Conservation (phyloP, 2,797 vertebrate genomes). For the Mormyrops boulengeri region DNA sequence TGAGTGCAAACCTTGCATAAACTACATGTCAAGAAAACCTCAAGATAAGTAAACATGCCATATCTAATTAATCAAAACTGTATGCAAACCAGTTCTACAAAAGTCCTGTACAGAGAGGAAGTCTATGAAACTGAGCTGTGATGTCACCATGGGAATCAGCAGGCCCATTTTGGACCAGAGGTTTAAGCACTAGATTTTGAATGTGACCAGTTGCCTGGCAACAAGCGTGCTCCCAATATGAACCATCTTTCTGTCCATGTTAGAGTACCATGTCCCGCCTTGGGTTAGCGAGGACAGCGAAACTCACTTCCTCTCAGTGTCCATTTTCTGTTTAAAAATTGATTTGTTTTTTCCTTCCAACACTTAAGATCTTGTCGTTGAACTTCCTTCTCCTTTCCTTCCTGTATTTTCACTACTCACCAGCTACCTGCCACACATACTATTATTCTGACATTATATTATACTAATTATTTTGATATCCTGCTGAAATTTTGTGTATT, state of each 20-base stretch:
- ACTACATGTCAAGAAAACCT: not conserved
- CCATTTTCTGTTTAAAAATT: not conserved
- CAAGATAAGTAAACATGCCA: not conserved
- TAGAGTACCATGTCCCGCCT: not conserved
- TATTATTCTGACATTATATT: not conserved
- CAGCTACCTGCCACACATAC: not conserved
- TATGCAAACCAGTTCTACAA: not conserved
- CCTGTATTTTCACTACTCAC: not conserved
- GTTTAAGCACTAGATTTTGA: not conserved
- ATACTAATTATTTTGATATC: not conserved
- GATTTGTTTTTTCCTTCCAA: not conserved
- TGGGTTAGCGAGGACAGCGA: not conserved
- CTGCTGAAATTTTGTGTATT: not conserved
- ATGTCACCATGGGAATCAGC: not conserved
- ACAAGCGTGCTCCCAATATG: not conserved
- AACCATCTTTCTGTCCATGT: not conserved
- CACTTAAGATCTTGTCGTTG: not conserved
- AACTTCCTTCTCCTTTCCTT: not conserved
- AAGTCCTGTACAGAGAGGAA: not conserved
- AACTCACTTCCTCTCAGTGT: not conserved
- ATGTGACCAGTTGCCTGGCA: not conserved
- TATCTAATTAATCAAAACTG: not conserved
- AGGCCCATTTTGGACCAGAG: not conserved
- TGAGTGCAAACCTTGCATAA: not conserved
- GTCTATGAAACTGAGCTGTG: not conserved